Percentiles rank a stretch among this genome's conserved stretches.
Conservation (phyloP, 2,888 invertebrate species). For the Epinotia ramella region DNA sequence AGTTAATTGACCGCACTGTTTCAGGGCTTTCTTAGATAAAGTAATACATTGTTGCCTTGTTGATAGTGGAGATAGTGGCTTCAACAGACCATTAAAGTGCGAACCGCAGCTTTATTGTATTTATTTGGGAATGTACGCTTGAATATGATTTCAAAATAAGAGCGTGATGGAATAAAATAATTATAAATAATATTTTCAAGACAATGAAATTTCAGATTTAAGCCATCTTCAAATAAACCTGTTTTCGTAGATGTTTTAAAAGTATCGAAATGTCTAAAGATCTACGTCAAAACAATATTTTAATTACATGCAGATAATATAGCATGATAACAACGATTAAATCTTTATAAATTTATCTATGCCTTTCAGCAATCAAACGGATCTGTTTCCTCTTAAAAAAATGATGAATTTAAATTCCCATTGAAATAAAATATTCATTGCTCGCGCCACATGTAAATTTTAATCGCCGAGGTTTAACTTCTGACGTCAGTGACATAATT, state of each 20-base stretch:
- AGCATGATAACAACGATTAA: too few species aligned
- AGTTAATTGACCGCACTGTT: conserved; percentile 39
- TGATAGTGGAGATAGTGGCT: conserved; percentile 19
- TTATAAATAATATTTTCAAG: too few species aligned
- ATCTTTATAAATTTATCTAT: too few species aligned
- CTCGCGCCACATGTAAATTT: conserved; percentile 4
- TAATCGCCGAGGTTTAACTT: neutral
- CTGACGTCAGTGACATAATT: conserved; percentile 28
- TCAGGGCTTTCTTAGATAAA: conserved; percentile 12
- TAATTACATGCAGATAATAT: too few species aligned
- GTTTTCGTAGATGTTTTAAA: too few species aligned
- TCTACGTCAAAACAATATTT: too few species aligned
- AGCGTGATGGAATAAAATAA: too few species aligned
- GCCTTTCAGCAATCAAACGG: too few species aligned
- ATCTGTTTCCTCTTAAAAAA: neutral
- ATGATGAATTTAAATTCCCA: neutral
- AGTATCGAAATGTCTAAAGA: too few species aligned
- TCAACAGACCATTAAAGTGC: conserved; percentile 12
- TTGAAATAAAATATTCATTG: neutral
- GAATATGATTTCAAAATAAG: neutral
- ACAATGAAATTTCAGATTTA: too few species aligned
- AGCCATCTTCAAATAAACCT: too few species aligned
- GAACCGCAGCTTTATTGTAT: neutral
- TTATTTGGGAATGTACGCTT: neutral
- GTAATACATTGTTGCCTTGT: conserved; percentile 3